Percentiles rank a stretch among this genome's conserved stretches.
These are phyloP conservation scores for Fistularia commersonii DNA, from an alignment of 2,797 vertebrate genomes.

Conservation along the genomic window DNA sequence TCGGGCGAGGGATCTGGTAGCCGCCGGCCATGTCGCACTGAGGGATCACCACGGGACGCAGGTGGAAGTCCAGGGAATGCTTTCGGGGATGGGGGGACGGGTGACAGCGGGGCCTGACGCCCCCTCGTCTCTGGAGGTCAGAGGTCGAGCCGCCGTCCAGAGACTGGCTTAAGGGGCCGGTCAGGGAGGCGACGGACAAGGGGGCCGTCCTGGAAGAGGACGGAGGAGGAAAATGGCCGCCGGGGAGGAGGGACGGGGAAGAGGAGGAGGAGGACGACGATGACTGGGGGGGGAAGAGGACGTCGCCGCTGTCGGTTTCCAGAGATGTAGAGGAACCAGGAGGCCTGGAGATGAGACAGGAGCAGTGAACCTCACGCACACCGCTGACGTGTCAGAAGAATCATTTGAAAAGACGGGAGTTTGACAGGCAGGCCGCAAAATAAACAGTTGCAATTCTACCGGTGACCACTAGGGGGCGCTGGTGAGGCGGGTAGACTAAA, in stretches of 20 bases:
- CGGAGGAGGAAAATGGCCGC: constrained; percentile 26
- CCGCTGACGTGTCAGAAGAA: no score
- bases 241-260: constrained; percentile 38
- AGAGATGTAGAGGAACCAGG: constrained; percentile 55
- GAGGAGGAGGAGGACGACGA: constrained; percentile 59
- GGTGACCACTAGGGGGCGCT: no score
- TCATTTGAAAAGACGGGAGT: no score
- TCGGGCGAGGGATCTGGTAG: constrained; percentile 58
- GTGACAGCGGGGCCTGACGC: constrained; percentile 36
- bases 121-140: constrained; percentile 28
- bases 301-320: constrained; percentile 54
- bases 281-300: constrained; percentile 54
- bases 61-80: constrained; percentile 62
- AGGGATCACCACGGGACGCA: constrained; percentile 34
- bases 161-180: constrained; percentile 42
- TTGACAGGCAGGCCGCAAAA: no score
- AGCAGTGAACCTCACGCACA: neutral
- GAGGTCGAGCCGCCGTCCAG: constrained; percentile 31
- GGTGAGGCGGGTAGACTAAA: no score
- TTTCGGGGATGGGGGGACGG: constrained; percentile 64
- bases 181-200: constrained; percentile 23
- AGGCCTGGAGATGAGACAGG: constrained; percentile 47
- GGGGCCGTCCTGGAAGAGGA: constrained; percentile 22
- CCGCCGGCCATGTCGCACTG: constrained; percentile 14
- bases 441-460: no score